Evolutionary conservation across 2,113 vertebrate species (phyloP).

Genomic region (Oryzias woworae): DNA sequence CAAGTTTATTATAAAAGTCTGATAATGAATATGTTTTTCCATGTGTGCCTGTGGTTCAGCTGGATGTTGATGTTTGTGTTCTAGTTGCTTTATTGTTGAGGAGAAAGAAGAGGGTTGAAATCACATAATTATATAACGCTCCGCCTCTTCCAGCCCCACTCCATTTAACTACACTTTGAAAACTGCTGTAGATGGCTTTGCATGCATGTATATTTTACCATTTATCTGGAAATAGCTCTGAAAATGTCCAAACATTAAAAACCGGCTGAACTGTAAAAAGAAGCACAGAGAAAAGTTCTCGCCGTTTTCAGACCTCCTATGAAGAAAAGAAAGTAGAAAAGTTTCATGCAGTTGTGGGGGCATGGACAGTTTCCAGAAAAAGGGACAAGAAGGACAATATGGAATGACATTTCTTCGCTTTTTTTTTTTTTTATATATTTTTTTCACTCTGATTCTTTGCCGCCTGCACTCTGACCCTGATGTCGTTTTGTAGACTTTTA

Average conservation of each 20-base stretch:
- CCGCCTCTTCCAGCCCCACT: constrained; percentile 27
- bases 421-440: no score
- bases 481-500: no score
- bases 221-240: not conserved
- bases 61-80: constrained; percentile 9
- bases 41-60: not conserved
- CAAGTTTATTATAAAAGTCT: not conserved
- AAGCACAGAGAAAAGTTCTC: not conserved
- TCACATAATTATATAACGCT: constrained; percentile 14
- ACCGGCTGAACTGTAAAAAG: not conserved
- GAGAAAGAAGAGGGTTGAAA: constrained; percentile 9
- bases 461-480: no score
- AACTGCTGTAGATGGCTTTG: not conserved
- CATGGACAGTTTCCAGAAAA: no score
- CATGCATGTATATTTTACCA: constrained; percentile 1
- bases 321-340: no score
- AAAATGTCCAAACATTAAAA: constrained; percentile 3
- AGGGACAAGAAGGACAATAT: no score
- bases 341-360: no score
- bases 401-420: no score
- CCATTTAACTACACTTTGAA: constrained; percentile 10
- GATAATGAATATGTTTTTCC: not conserved
- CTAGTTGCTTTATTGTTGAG: constrained; percentile 8
- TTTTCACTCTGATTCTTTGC: no score
- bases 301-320: no score